Evolutionary conservation across 2,888 invertebrate genomes (phyloP).

Genomic region (Chorisops tibialis): DNA sequence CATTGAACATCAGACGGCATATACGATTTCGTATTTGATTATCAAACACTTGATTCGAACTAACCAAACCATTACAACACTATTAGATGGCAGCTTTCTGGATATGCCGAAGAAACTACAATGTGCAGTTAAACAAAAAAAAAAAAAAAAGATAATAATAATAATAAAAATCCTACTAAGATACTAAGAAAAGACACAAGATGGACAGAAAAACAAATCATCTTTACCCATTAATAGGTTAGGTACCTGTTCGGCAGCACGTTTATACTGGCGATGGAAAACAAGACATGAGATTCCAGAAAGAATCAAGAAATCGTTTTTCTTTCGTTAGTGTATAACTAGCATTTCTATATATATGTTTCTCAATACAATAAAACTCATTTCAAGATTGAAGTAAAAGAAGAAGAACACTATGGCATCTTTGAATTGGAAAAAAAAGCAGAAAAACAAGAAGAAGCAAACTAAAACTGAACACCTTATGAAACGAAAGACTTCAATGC

Average conservation of each 20-base stretch:
- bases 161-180: too few relatives aligned
- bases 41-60: slow-evolving; percentile 23
- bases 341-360: too few relatives aligned
- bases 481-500: slow-evolving; percentile 21
- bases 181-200: too few relatives aligned
- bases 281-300: slow-evolving; percentile 3
- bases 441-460: background rate
- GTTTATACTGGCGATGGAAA: slow-evolving; percentile 10
- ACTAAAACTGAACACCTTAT: background rate
- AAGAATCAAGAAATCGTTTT: background rate
- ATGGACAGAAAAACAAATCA: too few relatives aligned
- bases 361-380: slow-evolving; percentile 9
- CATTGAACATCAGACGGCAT: background rate
- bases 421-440: background rate
- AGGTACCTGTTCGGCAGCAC: slow-evolving; percentile 20
- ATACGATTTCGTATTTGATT: slow-evolving; percentile 10
- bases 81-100: slow-evolving; percentile 12
- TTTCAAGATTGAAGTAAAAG: background rate
- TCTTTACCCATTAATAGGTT: too few relatives aligned
- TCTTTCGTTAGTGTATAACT: too few relatives aligned
- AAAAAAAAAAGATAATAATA: too few relatives aligned
- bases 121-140: too few relatives aligned
- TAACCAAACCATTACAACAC: slow-evolving; percentile 22
- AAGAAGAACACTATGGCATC: background rate
- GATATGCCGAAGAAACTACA: too few relatives aligned